Conservation (phyloP, 2,888 invertebrate species). For the Biston stratarius region DNA sequence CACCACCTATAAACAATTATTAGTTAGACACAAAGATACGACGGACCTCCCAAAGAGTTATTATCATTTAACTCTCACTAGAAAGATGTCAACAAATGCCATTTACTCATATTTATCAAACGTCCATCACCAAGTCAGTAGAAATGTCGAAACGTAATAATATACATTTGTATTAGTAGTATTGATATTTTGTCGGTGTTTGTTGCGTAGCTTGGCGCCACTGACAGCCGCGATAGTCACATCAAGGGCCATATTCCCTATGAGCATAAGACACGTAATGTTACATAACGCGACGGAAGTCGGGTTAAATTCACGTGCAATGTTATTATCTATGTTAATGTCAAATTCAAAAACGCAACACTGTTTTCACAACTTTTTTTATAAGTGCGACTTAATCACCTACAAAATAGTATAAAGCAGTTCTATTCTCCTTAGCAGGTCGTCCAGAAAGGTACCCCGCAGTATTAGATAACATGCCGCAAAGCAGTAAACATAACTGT, state of each 20-base stretch:
- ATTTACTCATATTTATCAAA: slow-evolving; percentile 77
- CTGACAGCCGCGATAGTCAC: slow-evolving; percentile 48
- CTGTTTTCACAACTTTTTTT: no score
- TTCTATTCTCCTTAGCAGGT: no score
- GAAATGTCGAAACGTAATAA: slow-evolving; percentile 52
- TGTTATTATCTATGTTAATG: no score
- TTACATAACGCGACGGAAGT: no score
- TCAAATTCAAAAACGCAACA: no score
- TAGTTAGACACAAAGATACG: slow-evolving; percentile 2
- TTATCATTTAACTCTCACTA: slow-evolving; percentile 66
- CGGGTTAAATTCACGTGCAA: no score
- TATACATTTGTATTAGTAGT: slow-evolving; percentile 20
- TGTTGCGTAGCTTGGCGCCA: slow-evolving; percentile 62
- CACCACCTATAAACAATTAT: not conserved
- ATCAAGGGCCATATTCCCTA: not conserved
- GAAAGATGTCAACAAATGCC: slow-evolving; percentile 70
- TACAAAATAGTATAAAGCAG: no score
- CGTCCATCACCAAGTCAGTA: slow-evolving; percentile 64
- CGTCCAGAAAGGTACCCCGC: no score
- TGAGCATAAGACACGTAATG: no score
- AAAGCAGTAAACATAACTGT: no score
- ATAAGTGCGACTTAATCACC: no score
- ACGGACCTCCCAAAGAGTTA: slow-evolving; percentile 67
- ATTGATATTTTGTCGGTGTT: slow-evolving; percentile 57
- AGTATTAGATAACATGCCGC: no score